Evolutionary conservation across 2,888 invertebrate genomes (phyloP).

Genomic region (Graphium colonna): DNA sequence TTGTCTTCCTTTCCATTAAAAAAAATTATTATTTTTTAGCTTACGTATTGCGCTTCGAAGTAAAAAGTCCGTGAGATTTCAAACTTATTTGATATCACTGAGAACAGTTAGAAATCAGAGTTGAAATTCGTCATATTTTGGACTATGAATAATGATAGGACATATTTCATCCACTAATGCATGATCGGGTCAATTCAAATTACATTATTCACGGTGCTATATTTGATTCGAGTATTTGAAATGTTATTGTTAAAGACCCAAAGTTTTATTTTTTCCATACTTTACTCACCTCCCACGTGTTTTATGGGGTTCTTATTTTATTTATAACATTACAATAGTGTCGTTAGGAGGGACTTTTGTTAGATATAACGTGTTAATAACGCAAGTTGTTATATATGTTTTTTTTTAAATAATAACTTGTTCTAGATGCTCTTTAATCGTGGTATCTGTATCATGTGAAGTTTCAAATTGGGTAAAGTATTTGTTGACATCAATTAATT

Average conservation of each 20-base stretch:
- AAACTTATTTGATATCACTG: too few relatives aligned
- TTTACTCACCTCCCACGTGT: conserved; percentile 29
- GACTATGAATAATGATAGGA: conserved; percentile 21
- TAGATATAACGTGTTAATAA: conserved; percentile 13
- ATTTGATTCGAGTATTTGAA: conserved; percentile 42
- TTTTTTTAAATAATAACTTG: too few relatives aligned
- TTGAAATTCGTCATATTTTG: too few relatives aligned
- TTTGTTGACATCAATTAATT: too few relatives aligned
- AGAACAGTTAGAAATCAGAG: too few relatives aligned
- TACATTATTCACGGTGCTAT: conserved; percentile 37
- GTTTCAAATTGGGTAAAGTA: too few relatives aligned
- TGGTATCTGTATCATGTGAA: too few relatives aligned
- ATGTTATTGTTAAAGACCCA: conserved; percentile 24
- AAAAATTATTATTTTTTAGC: background rate
- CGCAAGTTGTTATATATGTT: background rate
- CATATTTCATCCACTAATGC: conserved; percentile 22
- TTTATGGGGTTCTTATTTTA: conserved; percentile 21
- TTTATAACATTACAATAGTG: conserved; percentile 16
- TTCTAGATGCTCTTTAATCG: too few relatives aligned
- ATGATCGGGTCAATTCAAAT: conserved; percentile 39
- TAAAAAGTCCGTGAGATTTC: background rate
- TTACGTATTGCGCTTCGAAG: background rate
- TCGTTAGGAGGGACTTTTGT: conserved; percentile 8
- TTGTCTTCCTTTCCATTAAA: background rate
- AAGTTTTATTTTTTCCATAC: too few relatives aligned